phyloP scores from a whole-genome alignment of 1,140 invertebrate genomes.

The Pteromalus puparum region DNA sequence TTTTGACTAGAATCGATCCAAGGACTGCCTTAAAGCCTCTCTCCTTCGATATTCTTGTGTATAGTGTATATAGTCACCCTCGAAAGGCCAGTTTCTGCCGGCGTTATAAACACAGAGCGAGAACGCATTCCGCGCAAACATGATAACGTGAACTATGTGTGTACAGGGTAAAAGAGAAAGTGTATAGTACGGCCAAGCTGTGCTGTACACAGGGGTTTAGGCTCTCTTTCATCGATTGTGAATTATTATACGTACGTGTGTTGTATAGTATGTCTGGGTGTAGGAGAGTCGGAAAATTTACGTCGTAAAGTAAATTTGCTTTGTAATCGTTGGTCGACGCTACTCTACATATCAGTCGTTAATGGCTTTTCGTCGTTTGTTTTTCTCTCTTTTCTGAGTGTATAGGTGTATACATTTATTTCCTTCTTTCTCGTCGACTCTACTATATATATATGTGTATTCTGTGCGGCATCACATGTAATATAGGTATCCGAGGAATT shows the following conservation, averaged over 20 bases:
- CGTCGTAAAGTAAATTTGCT: slow-evolving; percentile 11
- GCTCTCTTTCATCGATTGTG: slow-evolving; percentile 17
- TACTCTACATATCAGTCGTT: background rate
- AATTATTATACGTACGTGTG: slow-evolving; percentile 3
- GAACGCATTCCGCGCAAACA: background rate
- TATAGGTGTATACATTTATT: background rate
- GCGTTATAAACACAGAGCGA: background rate
- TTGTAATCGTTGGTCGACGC: background rate
- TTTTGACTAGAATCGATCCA: background rate
- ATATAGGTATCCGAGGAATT: background rate
- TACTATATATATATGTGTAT: background rate
- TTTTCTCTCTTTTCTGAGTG: background rate
- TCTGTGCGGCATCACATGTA: too few relatives aligned
- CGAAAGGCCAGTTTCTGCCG: background rate
- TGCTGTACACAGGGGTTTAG: background rate
- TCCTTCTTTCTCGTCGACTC: background rate
- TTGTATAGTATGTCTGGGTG: background rate
- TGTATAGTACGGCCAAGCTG: background rate
- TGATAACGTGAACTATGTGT: slow-evolving; percentile 16
- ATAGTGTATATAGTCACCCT: background rate
- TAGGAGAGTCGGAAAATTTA: slow-evolving; percentile 22
- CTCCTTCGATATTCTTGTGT: background rate
- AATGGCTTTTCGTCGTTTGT: background rate
- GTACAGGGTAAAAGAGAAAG: background rate
- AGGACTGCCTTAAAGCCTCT: background rate